Evolutionary conservation across 2,113 vertebrate genomes (phyloP).

Genomic region (Sporophila hypoxantha): DNA sequence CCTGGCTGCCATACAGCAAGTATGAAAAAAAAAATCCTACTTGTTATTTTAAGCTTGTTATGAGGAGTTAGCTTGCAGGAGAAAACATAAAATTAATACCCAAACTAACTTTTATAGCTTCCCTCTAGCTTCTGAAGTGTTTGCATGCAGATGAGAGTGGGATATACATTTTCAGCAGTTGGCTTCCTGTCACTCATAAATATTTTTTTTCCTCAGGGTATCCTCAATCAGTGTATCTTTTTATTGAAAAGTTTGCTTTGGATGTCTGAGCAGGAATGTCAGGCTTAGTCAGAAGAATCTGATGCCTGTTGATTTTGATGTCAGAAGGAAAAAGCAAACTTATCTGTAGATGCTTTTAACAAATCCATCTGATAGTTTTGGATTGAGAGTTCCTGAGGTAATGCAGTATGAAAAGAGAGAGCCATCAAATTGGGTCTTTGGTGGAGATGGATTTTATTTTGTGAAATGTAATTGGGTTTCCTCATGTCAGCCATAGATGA

Average conservation of each 20-base stretch:
- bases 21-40: no score
- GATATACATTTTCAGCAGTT: neutral
- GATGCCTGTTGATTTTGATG: neutral
- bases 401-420: neutral
- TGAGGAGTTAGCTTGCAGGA: neutral
- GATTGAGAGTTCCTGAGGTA: neutral
- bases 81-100: neutral
- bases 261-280: neutral
- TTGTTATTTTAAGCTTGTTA: neutral
- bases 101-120: neutral
- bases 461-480: neutral
- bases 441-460: neutral
- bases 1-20: neutral
- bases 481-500: neutral
- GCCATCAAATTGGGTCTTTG: neutral
- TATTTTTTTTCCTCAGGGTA: neutral
- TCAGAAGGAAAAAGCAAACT: neutral
- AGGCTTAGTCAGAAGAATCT: neutral
- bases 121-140: neutral
- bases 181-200: neutral
- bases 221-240: neutral
- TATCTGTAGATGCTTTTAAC: neutral
- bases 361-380: neutral
- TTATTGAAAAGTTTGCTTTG: conserved; percentile 2
- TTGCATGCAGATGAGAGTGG: neutral